These are phyloP conservation scores for Akabosia matsudoensis DNA, from an alignment of 1,140 invertebrate species.

Conservation along the genomic window DNA sequence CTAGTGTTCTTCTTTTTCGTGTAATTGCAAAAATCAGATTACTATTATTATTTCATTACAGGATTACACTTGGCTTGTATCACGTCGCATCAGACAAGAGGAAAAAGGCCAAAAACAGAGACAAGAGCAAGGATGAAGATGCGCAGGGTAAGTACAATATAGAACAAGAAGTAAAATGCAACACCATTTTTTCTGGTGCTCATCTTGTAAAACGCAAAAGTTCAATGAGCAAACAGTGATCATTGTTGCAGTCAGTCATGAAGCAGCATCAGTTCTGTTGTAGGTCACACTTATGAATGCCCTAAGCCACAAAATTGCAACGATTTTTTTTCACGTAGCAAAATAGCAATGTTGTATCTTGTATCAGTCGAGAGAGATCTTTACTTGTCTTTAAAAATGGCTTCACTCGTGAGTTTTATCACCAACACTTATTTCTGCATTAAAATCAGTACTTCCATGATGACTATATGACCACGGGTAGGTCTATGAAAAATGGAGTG, in stretches of 20 bases:
- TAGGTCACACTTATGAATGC: neutral
- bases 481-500: too few relatives aligned
- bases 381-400: too few relatives aligned
- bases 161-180: slow-evolving; percentile 2
- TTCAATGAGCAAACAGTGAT: neutral
- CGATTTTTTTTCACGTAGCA: neutral
- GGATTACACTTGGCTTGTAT: neutral
- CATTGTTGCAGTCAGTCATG: slow-evolving; percentile 10
- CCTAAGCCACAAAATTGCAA: neutral
- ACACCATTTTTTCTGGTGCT: neutral
- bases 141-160: slow-evolving; percentile 8
- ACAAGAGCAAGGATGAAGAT: neutral
- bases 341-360: too few relatives aligned
- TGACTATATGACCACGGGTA: too few relatives aligned
- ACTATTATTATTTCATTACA: neutral
- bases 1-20: neutral
- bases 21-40: neutral
- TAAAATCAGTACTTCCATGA: too few relatives aligned
- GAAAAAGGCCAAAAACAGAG: neutral
- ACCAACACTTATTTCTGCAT: too few relatives aligned
- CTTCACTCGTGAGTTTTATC: too few relatives aligned
- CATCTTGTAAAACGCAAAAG: neutral
- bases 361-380: too few relatives aligned
- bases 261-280: neutral
- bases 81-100: neutral